Evolutionary conservation across 2,888 invertebrate species (phyloP).

Genomic region (Andrena marginata): DNA sequence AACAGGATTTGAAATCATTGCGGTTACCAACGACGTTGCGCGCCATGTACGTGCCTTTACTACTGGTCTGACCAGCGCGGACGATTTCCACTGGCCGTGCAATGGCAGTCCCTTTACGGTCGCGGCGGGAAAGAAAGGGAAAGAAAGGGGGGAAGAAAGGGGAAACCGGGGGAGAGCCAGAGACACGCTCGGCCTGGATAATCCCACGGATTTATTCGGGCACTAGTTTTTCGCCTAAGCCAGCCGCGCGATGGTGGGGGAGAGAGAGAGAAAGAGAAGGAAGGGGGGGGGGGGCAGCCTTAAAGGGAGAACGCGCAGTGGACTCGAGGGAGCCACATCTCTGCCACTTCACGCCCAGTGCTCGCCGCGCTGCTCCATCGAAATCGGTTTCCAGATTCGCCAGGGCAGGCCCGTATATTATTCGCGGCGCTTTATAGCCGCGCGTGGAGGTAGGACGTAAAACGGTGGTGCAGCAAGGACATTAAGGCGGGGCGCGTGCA

Average conservation of each 20-base stretch:
- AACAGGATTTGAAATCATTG: slow-evolving; percentile 47
- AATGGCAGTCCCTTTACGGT: slow-evolving; percentile 32
- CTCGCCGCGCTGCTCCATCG: slow-evolving; percentile 13
- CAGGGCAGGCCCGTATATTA: slow-evolving; percentile 48
- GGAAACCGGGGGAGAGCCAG: slow-evolving; percentile 30
- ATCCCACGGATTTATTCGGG: slow-evolving; percentile 70
- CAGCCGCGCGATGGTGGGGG: slow-evolving; percentile 31
- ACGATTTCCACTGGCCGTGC: slow-evolving; percentile 26
- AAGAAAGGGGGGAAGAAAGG: background rate
- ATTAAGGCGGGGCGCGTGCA: slow-evolving; percentile 12
- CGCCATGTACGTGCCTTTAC: slow-evolving; percentile 16
- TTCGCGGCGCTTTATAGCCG: slow-evolving; percentile 17
- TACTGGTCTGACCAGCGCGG: slow-evolving; percentile 31
- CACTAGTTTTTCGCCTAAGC: slow-evolving; percentile 68
- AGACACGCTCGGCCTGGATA: slow-evolving; percentile 61
- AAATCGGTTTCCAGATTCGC: slow-evolving; percentile 56
- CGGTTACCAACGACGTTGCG: background rate
- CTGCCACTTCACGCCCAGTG: slow-evolving; percentile 41
- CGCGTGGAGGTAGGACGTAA: slow-evolving; percentile 45
- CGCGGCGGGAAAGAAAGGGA: background rate
- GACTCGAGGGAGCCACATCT: slow-evolving; percentile 68
- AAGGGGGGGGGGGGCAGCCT: slow-evolving; percentile 34
- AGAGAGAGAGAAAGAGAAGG: background rate
- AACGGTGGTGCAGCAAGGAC: slow-evolving; percentile 14
- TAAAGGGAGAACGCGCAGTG: slow-evolving; percentile 61